Evolutionary conservation across 2,797 vertebrate genomes (phyloP).

Genomic region (Pyrocephalus nanus): DNA sequence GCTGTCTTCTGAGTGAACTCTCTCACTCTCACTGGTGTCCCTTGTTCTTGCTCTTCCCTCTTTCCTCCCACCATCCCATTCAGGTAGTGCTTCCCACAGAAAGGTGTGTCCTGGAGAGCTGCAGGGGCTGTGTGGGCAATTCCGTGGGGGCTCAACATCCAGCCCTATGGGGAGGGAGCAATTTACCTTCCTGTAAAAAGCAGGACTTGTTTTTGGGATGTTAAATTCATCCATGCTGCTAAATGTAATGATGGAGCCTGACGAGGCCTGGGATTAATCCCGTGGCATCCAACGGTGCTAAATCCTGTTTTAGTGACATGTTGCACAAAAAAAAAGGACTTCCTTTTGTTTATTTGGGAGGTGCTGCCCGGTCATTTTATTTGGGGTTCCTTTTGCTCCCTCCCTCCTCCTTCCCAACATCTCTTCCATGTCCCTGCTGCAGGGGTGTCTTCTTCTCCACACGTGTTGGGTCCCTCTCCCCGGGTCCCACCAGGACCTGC

Average conservation of each 20-base stretch:
- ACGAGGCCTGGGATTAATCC: background rate
- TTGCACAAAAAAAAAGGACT: background rate
- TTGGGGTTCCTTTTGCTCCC: background rate
- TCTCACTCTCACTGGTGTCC: background rate
- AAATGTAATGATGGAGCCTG: background rate
- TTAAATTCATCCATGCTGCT: background rate
- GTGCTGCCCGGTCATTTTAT: background rate
- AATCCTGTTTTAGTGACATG: background rate
- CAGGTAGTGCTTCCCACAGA: too few relatives aligned
- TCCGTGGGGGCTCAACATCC: too few relatives aligned
- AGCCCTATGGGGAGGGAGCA: too few relatives aligned
- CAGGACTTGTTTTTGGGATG: background rate
- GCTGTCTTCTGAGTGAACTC: background rate
- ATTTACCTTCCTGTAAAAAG: background rate
- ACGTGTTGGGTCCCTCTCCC: rapidly evolving
- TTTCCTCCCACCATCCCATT: too few relatives aligned
- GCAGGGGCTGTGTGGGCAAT: too few relatives aligned
- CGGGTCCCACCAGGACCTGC: background rate
- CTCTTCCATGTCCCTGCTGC: background rate
- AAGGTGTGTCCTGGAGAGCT: too few relatives aligned
- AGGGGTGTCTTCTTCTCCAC: background rate
- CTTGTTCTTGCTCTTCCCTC: background rate
- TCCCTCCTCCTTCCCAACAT: background rate
- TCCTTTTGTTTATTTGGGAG: background rate
- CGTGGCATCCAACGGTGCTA: rapidly evolving